A percentile compares a stretch with the other conserved stretches of the same genome.
phyloP scores from a whole-genome alignment of 1,140 invertebrate genomes.

The Zelostemma sp. region DNA sequence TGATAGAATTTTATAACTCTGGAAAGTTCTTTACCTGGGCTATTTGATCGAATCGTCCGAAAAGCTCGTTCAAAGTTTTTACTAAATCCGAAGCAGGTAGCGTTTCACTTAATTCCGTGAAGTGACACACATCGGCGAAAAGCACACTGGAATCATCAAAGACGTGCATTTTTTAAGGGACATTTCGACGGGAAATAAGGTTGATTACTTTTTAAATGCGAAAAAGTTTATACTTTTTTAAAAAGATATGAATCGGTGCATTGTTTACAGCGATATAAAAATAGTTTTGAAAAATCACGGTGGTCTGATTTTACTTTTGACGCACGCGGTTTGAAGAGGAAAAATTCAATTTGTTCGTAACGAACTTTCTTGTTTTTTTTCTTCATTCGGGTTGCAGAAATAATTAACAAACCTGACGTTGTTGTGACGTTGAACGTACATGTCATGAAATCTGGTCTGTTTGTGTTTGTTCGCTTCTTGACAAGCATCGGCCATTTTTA shows the following conservation, averaged over 20 bases:
- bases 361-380: no score
- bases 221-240: no score
- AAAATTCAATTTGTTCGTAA: no score
- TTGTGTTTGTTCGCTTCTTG: conserved; percentile 78
- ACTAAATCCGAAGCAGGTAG: conserved; percentile 95
- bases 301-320: no score
- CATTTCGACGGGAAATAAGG: no score
- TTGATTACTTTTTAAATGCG: no score
- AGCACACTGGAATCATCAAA: conserved; percentile 81
- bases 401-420: conserved; percentile 83
- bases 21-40: conserved; percentile 80
- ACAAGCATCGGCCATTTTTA: conserved; percentile 92
- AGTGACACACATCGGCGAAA: conserved; percentile 98
- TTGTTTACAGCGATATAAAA: no score
- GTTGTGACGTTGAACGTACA: conserved; percentile 97
- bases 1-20: no score
- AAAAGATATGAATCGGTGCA: no score
- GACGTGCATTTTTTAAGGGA: no score
- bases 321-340: no score
- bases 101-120: conserved; percentile 93
- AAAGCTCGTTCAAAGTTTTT: conserved; percentile 95
- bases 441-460: conserved; percentile 91
- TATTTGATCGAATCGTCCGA: conserved; percentile 96
- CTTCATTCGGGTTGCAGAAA: conserved; percentile 11
- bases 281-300: no score